phyloP scores from a whole-genome alignment of 2,888 invertebrate genomes.

The Oscheius onirici region DNA sequence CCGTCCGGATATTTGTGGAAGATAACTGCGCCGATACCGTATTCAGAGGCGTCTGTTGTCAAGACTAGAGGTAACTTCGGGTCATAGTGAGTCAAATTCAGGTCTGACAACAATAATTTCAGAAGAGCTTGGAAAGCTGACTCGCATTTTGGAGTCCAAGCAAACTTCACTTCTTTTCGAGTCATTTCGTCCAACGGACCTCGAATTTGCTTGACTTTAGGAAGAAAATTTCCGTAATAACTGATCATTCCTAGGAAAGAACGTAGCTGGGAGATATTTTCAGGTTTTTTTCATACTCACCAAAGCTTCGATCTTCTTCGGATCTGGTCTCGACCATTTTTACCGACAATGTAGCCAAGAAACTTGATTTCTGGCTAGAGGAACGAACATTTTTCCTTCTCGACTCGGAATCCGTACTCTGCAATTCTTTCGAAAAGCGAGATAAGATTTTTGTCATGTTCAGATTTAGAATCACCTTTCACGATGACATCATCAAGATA shows the following conservation, averaged over 20 bases:
- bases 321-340: slow-evolving; percentile 32
- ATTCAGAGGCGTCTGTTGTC: slow-evolving; percentile 72
- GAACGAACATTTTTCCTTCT: slow-evolving; percentile 16
- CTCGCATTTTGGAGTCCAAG: slow-evolving; percentile 13
- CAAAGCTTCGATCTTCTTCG: slow-evolving; percentile 21
- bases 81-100: slow-evolving; percentile 68
- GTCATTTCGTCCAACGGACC: background rate
- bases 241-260: slow-evolving; percentile 41
- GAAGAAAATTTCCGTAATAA: slow-evolving; percentile 40
- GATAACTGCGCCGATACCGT: no score
- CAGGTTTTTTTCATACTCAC: slow-evolving; percentile 30
- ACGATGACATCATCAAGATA: slow-evolving; percentile 49
- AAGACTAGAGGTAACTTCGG: slow-evolving; percentile 63
- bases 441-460: slow-evolving; percentile 32
- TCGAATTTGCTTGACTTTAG: slow-evolving; percentile 8
- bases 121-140: slow-evolving; percentile 44
- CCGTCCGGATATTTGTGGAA: no score
- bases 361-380: slow-evolving; percentile 22
- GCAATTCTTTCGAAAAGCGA: slow-evolving; percentile 51
- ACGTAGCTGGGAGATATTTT: slow-evolving; percentile 29
- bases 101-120: slow-evolving; percentile 18
- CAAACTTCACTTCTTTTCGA: background rate
- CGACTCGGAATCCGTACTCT: background rate
- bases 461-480: slow-evolving; percentile 22
- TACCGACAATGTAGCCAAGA: slow-evolving; percentile 36